phyloP scores from a whole-genome alignment of 2,888 invertebrate species.

The Gymnosoma rotundatum region DNA sequence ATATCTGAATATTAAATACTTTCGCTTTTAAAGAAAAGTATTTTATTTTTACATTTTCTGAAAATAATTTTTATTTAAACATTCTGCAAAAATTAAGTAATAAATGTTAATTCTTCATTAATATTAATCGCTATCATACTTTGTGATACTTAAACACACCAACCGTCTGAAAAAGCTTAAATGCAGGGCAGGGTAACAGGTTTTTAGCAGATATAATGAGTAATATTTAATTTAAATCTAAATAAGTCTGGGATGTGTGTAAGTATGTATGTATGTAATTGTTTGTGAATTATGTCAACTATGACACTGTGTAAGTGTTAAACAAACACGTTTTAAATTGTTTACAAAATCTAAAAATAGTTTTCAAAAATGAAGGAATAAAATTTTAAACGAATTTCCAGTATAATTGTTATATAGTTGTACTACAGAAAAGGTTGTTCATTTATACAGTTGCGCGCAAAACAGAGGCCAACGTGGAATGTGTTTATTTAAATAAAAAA shows the following conservation, averaged over 20 bases:
- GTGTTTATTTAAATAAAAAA: no score
- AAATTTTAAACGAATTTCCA: no score
- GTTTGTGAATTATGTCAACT: not conserved
- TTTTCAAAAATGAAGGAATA: not conserved
- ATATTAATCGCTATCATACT: not conserved
- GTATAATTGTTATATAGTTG: no score
- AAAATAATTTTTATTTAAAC: no score
- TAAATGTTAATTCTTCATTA: no score
- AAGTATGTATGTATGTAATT: slow-evolving; percentile 3
- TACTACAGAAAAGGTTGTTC: no score
- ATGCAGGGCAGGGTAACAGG: slow-evolving; percentile 1
- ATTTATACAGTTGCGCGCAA: no score
- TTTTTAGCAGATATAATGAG: slow-evolving; percentile 37
- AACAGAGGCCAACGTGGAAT: no score
- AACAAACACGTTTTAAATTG: slow-evolving; percentile 13
- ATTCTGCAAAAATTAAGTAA: no score
- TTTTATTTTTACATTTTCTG: no score
- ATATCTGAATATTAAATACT: no score
- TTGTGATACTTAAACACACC: slow-evolving; percentile 1
- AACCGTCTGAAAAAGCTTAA: slow-evolving; percentile 1
- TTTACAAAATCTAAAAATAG: slow-evolving; percentile 29
- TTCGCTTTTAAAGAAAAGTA: no score
- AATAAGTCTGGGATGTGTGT: not conserved
- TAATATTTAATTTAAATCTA: slow-evolving; percentile 22
- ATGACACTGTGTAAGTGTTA: not conserved